phyloP scores from a whole-genome alignment of 23 tunicate species.

The Clavelina lepadiformis region DNA sequence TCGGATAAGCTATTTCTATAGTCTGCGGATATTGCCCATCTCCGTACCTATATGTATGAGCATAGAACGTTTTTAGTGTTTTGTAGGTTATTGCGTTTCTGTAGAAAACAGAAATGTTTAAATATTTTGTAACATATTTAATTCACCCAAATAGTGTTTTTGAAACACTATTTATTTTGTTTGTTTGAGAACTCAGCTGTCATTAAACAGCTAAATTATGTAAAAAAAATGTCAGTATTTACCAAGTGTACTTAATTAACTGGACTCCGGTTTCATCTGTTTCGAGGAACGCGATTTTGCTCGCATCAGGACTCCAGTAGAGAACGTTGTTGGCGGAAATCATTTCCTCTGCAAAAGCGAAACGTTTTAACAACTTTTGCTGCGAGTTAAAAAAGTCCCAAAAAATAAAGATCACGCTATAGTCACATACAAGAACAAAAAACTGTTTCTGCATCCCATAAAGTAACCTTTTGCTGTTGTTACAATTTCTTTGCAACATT shows the following conservation, averaged over 20 bases:
- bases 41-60: constrained; percentile 46
- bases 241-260: constrained; percentile 82
- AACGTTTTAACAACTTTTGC: not conserved
- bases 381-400: not conserved
- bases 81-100: not conserved
- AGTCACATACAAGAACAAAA: not conserved
- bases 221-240: too few relatives aligned
- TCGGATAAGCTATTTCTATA: constrained; percentile 88
- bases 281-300: constrained; percentile 40
- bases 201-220: too few relatives aligned
- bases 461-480: too few relatives aligned
- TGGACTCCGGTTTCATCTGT: constrained; percentile 49
- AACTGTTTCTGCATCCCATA: not conserved
- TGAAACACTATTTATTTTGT: too few relatives aligned
- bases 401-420: not conserved
- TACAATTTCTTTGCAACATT: too few relatives aligned
- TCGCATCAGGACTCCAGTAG: constrained; percentile 72
- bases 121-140: too few relatives aligned
- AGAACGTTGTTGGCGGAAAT: constrained; percentile 64
- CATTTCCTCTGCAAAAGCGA: constrained; percentile 81
- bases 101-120: too few relatives aligned
- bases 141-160: too few relatives aligned
- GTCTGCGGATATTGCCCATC: constrained; percentile 89
- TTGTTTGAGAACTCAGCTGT: too few relatives aligned
- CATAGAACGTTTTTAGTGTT: not conserved